Evolutionary conservation across 2,888 invertebrate species (phyloP).

Genomic region (Pachycephus smyrnensis): DNA sequence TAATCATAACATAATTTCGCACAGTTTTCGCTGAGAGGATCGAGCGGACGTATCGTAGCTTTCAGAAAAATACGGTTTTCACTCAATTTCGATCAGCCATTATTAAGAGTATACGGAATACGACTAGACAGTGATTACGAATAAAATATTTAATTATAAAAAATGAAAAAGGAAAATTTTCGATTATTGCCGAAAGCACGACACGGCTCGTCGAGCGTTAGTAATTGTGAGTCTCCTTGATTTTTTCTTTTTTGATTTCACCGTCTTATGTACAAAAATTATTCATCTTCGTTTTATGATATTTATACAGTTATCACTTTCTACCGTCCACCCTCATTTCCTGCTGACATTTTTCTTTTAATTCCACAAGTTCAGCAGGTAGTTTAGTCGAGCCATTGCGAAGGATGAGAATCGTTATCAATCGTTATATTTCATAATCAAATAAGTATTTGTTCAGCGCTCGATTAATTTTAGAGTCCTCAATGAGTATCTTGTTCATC

Average conservation of each 20-base stretch:
- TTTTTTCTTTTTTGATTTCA: not conserved
- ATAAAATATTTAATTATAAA: not conserved
- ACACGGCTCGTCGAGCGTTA: not conserved
- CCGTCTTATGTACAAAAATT: slow-evolving; percentile 1
- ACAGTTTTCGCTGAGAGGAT: not conserved
- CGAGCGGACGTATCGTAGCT: not conserved
- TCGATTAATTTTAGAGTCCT: not conserved
- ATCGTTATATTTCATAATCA: not conserved
- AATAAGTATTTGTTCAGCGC: not conserved
- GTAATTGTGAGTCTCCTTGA: not conserved
- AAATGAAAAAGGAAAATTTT: not conserved
- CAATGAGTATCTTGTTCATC: not conserved
- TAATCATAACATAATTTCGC: not conserved
- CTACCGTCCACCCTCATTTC: not conserved
- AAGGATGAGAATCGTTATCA: not conserved
- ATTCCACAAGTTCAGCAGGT: not conserved
- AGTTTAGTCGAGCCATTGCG: not conserved
- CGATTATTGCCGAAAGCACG: not conserved
- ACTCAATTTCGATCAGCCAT: not conserved
- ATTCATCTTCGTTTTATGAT: not conserved
- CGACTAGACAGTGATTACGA: not conserved
- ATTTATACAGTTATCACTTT: not conserved
- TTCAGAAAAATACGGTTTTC: not conserved
- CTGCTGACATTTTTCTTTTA: not conserved
- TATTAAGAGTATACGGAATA: not conserved